Percentiles rank a stretch among this genome's conserved stretches.
Conservation (phyloP, 2,888 invertebrate genomes). For the Pherbina coryleti region DNA sequence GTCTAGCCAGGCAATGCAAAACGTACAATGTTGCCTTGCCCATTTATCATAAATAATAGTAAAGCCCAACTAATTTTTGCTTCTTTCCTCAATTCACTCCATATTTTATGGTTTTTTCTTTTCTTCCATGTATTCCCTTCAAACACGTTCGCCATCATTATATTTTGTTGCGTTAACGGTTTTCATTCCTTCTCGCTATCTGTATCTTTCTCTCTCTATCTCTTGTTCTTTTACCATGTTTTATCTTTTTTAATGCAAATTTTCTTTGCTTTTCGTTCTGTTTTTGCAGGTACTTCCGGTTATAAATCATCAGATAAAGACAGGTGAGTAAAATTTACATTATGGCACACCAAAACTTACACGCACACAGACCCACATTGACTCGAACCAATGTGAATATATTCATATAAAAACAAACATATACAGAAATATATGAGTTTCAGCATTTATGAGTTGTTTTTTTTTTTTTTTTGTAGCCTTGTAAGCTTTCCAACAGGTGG, state of each 20-base stretch:
- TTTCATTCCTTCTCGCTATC: neutral
- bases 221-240: constrained; percentile 15
- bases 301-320: constrained; percentile 87
- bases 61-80: constrained; percentile 33
- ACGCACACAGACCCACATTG: constrained; percentile 36
- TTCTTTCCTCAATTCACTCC: neutral
- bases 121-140: constrained; percentile 30
- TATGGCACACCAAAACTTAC: constrained; percentile 36
- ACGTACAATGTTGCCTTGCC: neutral
- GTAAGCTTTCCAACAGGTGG: constrained; percentile 52
- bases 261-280: constrained; percentile 43
- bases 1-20: neutral
- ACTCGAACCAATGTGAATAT: constrained; percentile 49
- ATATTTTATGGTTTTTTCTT: constrained; percentile 34
- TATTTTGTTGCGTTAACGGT: constrained; percentile 8
- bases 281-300: constrained; percentile 81
- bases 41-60: constrained; percentile 35
- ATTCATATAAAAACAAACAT: constrained; percentile 51
- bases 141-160: constrained; percentile 28
- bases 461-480: no score
- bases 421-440: neutral
- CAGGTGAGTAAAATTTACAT: constrained; percentile 74
- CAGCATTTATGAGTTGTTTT: no score
- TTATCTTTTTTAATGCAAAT: constrained; percentile 23
- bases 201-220: constrained; percentile 14